phyloP scores from a whole-genome alignment of 2,888 invertebrate genomes.

The Pammene aurita region DNA sequence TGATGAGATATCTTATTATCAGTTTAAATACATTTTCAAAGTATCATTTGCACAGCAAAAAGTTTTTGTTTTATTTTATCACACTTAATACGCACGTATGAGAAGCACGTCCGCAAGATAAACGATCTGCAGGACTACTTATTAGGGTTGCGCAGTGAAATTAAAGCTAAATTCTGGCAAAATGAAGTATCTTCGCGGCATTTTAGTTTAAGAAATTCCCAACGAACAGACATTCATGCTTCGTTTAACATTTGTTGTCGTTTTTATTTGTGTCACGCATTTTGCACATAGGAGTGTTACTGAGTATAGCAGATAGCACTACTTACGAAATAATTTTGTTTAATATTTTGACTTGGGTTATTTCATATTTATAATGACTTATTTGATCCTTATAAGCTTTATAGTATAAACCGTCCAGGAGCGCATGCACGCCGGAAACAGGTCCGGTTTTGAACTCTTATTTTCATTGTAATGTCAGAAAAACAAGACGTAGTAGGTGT shows the following conservation, averaged over 20 bases:
- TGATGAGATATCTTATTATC: conserved; percentile 17
- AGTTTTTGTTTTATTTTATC: conserved; percentile 33
- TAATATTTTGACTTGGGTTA: background rate
- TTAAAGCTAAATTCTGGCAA: no score
- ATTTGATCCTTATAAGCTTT: conserved; percentile 17
- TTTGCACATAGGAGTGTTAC: no score
- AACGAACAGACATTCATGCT: no score
- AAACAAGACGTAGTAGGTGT: conserved; percentile 2
- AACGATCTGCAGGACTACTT: conserved; percentile 26
- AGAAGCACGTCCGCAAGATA: conserved; percentile 35
- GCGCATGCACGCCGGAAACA: conserved; percentile 56
- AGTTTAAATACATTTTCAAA: conserved; percentile 14
- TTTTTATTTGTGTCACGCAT: no score
- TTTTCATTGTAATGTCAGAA: conserved; percentile 23
- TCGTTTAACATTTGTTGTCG: no score
- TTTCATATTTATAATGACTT: background rate
- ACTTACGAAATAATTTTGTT: background rate
- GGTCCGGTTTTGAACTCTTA: conserved; percentile 56
- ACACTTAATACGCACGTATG: conserved; percentile 28
- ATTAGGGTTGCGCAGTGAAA: conserved; percentile 19
- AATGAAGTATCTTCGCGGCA: no score
- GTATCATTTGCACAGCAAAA: conserved; percentile 22
- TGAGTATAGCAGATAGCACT: no score
- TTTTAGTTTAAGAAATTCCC: no score
- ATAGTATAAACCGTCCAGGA: conserved; percentile 49